Evolutionary conservation across 2,113 vertebrate genomes (phyloP), one percentile per base, ranked within the genome.

Genomic region (Pycnonotus jocosus): DNA sequence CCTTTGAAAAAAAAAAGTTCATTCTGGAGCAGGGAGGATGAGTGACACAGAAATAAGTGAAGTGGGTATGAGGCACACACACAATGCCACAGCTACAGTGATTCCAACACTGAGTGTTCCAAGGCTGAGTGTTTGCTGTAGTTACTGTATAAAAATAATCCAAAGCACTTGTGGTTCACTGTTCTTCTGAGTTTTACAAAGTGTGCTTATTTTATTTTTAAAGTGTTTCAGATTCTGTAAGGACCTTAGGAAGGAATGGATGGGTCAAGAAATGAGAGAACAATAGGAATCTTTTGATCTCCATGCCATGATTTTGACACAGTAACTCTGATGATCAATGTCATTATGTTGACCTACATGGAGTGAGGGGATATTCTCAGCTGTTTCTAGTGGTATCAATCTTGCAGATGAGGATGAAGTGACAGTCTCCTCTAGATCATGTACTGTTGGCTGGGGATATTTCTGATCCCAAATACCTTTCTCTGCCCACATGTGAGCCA

Each of bases 1-100:
- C 96, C 88, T 97, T 97, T 96, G 85, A 90, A 96, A 90, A 47
- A 90, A 47, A 84, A 79, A 86, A 65, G n/a, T 88, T 86, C n/a
- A 35, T 82, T 92, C 69, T 84, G 86, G 64, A 80, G 86, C 14
- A 15, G 10, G 31, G 68, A 73, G 65, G 64, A 66, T 78, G 86
- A 78, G 54, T 88, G 92, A 88, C 58, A 60, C 73, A 92, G 84
- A 71, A 93, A 60, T 78, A 86, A 90, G 90, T 90, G 86, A 90
- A 94, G 88, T 93, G 82, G 79, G 47, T 77, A 62, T 69, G 54
- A 95, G 77, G 38, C 5, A 10, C 35, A 28, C 8, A 5, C n/a
- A 77, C 38, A 81, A 6, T 78, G 51, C 51, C 6, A 20, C 15
- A 90, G 68, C 90, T 66, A 60, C 71, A 69, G 72, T 23, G 71